Conservation (phyloP, 2,888 invertebrate species). For the Kryphioiulus occultus region DNA sequence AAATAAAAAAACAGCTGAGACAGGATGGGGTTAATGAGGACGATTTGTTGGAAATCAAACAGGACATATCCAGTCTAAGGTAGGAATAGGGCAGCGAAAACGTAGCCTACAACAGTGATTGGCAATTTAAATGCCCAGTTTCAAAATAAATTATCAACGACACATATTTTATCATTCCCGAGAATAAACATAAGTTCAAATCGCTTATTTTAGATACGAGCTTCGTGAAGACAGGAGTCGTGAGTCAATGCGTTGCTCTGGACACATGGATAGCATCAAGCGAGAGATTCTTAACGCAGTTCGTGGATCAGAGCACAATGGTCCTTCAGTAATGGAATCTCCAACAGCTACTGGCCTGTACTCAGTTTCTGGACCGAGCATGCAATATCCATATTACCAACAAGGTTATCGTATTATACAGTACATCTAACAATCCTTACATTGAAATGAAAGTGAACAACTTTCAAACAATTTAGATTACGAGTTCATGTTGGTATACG, state of each 20-base stretch:
- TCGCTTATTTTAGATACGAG: conserved; percentile 62
- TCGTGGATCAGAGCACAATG: conserved; percentile 44
- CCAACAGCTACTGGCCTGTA: neutral
- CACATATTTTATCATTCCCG: no score
- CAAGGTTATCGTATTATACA: neutral
- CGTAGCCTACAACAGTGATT: neutral
- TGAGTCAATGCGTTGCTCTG: conserved; percentile 63
- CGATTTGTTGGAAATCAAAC: conserved; percentile 68
- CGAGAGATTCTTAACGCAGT: conserved; percentile 64
- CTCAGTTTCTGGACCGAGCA: neutral
- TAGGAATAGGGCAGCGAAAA: conserved; percentile 55
- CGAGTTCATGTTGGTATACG: neutral
- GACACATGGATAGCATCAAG: conserved; percentile 65
- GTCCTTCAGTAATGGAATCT: neutral
- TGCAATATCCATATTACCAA: neutral
- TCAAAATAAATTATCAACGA: no score
- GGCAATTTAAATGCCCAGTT: no score
- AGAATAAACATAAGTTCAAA: conserved; percentile 31
- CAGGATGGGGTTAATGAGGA: conserved; percentile 69
- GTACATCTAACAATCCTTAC: no score
- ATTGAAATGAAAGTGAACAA: neutral
- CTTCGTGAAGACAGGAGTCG: conserved; percentile 66
- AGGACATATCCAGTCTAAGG: conserved; percentile 68
- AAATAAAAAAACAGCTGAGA: conserved; percentile 66
- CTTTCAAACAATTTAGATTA: neutral